A percentile compares a stretch with the other conserved stretches of the same genome.
Conservation (phyloP, 35 echinoderm and acorn worm genomes). For the Diadema setosum region DNA sequence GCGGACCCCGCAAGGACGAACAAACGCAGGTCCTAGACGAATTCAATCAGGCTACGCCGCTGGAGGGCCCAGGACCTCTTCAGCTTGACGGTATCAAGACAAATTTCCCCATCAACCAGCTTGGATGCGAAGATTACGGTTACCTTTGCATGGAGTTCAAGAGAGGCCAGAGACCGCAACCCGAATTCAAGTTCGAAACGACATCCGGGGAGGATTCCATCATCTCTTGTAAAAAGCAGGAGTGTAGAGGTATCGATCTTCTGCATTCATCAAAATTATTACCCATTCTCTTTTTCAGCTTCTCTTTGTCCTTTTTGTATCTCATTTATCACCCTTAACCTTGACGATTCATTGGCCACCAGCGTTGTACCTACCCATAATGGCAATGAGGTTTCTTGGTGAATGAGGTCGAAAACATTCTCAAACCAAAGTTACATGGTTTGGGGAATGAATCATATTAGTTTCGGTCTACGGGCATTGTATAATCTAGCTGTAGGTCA, state of each 20-base stretch:
- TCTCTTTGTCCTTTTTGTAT: too few species aligned
- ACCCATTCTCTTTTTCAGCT: background rate
- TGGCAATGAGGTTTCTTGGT: background rate
- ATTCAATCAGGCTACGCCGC: background rate
- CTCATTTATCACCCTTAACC: too few species aligned
- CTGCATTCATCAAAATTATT: background rate
- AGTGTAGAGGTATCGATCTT: slow-evolving; percentile 27
- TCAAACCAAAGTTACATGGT: too few species aligned
- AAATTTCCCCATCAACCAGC: slow-evolving; percentile 52
- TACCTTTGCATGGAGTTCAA: slow-evolving; percentile 75
- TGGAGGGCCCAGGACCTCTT: background rate
- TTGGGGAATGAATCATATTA: too few species aligned
- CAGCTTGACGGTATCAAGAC: slow-evolving; percentile 12
- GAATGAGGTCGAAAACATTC: background rate
- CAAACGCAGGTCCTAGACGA: slow-evolving; percentile 27
- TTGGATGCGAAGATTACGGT: slow-evolving; percentile 54
- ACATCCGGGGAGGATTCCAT: slow-evolving; percentile 1
- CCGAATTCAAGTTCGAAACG: slow-evolving; percentile 64
- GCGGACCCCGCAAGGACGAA: slow-evolving; percentile 31
- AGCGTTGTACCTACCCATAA: background rate
- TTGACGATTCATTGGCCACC: background rate
- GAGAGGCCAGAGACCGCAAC: slow-evolving; percentile 46
- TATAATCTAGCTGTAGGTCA: too few species aligned
- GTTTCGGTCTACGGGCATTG: too few species aligned
- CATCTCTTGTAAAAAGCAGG: slow-evolving; percentile 52